Evolutionary conservation across 1,140 invertebrate species (phyloP), one percentile per base, ranked within the genome.

Genomic region (Bradynema listronoti): DNA sequence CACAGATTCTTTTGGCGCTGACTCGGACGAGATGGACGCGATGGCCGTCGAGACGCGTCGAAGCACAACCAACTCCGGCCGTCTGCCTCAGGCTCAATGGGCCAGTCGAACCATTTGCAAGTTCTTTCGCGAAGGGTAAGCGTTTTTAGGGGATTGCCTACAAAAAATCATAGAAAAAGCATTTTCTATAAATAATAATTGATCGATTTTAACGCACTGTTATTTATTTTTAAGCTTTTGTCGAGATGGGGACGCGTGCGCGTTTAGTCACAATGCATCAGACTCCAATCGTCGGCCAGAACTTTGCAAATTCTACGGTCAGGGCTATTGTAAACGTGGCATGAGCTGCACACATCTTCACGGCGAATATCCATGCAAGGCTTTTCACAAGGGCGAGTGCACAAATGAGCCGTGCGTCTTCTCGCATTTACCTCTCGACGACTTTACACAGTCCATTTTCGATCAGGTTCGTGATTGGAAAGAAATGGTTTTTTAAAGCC

Each of bases 81-180:
- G 50, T 9, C 7, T 7, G 22, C 7, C 27, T 24, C 3, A 59
- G 27, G 49, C 54, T 33, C 2, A 29, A 32, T 63, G 69, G 69
- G 39, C 56, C 32, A 68, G 77, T 22, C 61, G 58, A 11, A 75
- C 66, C 22, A 72, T 77, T 27, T 77, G 74, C 68, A 77, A 77
- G 45, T 77, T 77, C 46, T 77, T 78, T 61, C 64, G 74, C n/a
- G 74, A 77, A 55, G 74, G 74, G 4, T n/a, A n/a, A n/a, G n/a
- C n/a, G n/a, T n/a, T n/a, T n/a, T n/a, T n/a, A n/a, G n/a, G n/a
- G n/a, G n/a, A n/a, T n/a, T n/a, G n/a, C n/a, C n/a, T n/a, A n/a
- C n/a, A n/a, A n/a, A n/a, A n/a, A n/a, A n/a, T n/a, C n/a, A n/a
- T n/a, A n/a, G n/a, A n/a, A n/a, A n/a, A n/a, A n/a, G n/a, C n/a